phyloP scores from a whole-genome alignment of 1,140 invertebrate species.

The Heliconius eleuchia region DNA sequence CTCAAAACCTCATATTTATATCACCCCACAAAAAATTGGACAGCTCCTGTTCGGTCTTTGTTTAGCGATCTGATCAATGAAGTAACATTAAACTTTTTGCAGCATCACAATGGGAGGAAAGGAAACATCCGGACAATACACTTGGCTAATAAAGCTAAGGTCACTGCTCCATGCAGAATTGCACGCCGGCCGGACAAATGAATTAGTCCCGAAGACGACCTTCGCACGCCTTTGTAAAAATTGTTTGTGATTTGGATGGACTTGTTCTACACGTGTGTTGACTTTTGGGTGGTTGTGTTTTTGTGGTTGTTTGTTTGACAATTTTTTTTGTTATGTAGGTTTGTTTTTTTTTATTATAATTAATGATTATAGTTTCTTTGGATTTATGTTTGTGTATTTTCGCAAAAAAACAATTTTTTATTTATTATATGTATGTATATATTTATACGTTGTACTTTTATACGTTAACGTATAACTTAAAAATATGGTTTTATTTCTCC shows the following conservation, averaged over 20 bases:
- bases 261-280: slow-evolving; percentile 13
- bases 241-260: not conserved
- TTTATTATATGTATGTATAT: too few species aligned
- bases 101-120: slow-evolving; percentile 2
- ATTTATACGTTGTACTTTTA: too few species aligned
- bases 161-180: slow-evolving; percentile 37
- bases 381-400: not conserved
- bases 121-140: slow-evolving; percentile 10
- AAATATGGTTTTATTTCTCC: too few species aligned
- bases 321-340: not conserved
- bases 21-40: not conserved
- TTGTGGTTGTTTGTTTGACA: not conserved
- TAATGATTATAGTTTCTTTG: not conserved
- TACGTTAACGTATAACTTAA: too few species aligned
- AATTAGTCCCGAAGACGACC: slow-evolving; percentile 41
- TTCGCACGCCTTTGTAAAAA: slow-evolving; percentile 31
- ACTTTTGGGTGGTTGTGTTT: not conserved
- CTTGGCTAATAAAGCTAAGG: slow-evolving; percentile 18
- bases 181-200: slow-evolving; percentile 35
- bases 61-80: not conserved
- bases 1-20: too few species aligned
- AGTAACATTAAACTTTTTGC: slow-evolving; percentile 2
- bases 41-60: not conserved
- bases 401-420: too few species aligned
- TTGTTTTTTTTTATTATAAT: too few species aligned